Percentiles rank a stretch among this genome's conserved stretches.
Conservation (phyloP, 2,113 vertebrate species). For the Tiliqua scincoides region DNA sequence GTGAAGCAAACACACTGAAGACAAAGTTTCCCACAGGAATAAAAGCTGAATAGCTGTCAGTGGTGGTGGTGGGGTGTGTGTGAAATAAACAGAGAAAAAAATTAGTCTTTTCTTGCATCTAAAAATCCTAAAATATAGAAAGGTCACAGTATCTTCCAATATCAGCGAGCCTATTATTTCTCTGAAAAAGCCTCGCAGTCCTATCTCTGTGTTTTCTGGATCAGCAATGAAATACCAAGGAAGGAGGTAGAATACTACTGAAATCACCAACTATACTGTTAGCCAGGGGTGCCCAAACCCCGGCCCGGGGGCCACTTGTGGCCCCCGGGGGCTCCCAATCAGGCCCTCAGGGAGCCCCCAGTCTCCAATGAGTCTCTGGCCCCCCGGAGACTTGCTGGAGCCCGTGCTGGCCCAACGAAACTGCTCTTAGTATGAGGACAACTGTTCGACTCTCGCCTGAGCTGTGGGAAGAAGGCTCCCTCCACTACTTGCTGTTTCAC, state of each 20-base stretch:
- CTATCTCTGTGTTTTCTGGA: background rate
- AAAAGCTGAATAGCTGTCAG: slow-evolving; percentile 25
- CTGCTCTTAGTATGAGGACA: too few species aligned
- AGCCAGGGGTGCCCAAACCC: too few species aligned
- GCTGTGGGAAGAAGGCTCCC: too few species aligned
- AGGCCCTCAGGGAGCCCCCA: too few species aligned
- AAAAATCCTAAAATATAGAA: slow-evolving; percentile 40
- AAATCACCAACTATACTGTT: too few species aligned
- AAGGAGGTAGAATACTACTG: background rate
- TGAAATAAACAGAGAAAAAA: slow-evolving; percentile 23
- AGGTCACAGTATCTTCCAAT: background rate
- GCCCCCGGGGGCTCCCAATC: too few species aligned
- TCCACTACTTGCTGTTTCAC: too few species aligned
- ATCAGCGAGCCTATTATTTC: background rate
- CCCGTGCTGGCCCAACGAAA: too few species aligned
- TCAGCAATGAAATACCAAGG: background rate
- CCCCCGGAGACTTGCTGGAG: too few species aligned
- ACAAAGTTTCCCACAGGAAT: background rate
- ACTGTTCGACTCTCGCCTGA: too few species aligned
- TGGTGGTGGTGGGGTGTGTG: background rate
- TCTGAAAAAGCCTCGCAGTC: background rate
- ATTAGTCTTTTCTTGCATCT: slow-evolving; percentile 36
- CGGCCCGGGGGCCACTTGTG: too few species aligned
- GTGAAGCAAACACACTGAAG: slow-evolving; percentile 28
- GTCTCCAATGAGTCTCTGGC: too few species aligned